Evolutionary conservation across 2,113 vertebrate genomes (phyloP).

Genomic region (Callaeas wilsoni): DNA sequence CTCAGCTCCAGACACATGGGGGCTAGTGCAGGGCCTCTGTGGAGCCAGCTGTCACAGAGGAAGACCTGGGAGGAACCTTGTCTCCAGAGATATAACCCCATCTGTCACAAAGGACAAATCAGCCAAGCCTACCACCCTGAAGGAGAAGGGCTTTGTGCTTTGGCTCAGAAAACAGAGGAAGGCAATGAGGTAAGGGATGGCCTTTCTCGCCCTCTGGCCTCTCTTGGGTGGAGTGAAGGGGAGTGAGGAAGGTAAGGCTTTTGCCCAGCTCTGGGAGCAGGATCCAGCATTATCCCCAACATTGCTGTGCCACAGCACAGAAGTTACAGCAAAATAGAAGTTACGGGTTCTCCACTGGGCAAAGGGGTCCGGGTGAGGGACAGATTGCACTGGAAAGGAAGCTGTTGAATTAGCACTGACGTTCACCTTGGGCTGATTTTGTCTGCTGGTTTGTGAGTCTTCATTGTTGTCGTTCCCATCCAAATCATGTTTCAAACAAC

Average conservation of each 20-base stretch:
- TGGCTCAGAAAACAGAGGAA: neutral
- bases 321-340: neutral
- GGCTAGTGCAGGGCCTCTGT: neutral
- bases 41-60: neutral
- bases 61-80: neutral
- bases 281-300: neutral
- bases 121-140: neutral
- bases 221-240: neutral
- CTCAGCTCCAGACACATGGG: neutral
- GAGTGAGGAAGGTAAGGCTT: neutral
- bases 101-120: neutral
- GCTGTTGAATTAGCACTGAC: accelerated
- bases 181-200: neutral
- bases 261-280: neutral
- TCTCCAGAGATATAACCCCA: neutral
- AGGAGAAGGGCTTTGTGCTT: neutral
- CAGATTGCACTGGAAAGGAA: neutral
- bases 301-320: neutral
- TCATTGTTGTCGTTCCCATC: neutral
- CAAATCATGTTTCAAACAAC: neutral
- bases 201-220: neutral
- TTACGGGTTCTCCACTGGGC: accelerated
- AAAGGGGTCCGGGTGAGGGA: neutral
- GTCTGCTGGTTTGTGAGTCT: neutral
- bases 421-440: neutral